Conservation (phyloP, 2,113 vertebrate genomes). For the Leptodactylus fuscus region DNA sequence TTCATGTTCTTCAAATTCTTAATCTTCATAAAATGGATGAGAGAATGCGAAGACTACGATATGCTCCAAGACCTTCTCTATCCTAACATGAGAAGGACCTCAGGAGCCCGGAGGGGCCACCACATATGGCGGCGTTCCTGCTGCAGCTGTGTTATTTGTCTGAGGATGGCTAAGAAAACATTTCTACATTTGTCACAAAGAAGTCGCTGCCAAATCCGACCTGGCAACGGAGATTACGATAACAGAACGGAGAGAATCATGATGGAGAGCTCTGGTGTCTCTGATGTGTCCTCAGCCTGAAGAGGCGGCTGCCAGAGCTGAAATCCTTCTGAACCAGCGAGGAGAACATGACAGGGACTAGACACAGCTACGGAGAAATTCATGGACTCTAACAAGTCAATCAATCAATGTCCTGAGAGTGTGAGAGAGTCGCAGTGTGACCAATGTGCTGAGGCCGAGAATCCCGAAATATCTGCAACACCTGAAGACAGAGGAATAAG, state of each 20-base stretch:
- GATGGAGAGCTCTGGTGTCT: constrained; percentile 21
- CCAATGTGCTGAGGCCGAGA: no score
- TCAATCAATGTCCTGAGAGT: constrained; percentile 27
- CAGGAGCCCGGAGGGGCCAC: constrained; percentile 6
- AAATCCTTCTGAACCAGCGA: constrained; percentile 2
- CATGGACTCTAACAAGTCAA: background rate
- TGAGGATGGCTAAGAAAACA: constrained; percentile 34
- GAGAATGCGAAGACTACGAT: background rate
- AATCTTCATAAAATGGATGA: background rate
- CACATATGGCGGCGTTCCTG: background rate
- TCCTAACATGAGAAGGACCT: background rate
- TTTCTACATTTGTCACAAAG: constrained; percentile 30
- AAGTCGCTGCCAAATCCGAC: constrained; percentile 25
- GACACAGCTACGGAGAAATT: background rate
- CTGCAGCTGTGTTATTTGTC: constrained; percentile 36
- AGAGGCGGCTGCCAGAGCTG: constrained; percentile 3
- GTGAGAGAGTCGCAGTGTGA: constrained; percentile 20
- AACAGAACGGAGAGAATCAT: constrained; percentile 11
- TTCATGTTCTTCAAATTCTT: background rate
- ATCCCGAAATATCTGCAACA: no score
- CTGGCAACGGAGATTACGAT: constrained; percentile 28
- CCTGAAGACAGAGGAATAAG: no score
- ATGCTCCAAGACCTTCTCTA: background rate
- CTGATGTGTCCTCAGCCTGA: no score
- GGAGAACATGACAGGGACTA: background rate